These are phyloP conservation scores for Marasmarcha lunaedactyla DNA, from an alignment of 2,888 invertebrate genomes.

Conservation along the genomic window DNA sequence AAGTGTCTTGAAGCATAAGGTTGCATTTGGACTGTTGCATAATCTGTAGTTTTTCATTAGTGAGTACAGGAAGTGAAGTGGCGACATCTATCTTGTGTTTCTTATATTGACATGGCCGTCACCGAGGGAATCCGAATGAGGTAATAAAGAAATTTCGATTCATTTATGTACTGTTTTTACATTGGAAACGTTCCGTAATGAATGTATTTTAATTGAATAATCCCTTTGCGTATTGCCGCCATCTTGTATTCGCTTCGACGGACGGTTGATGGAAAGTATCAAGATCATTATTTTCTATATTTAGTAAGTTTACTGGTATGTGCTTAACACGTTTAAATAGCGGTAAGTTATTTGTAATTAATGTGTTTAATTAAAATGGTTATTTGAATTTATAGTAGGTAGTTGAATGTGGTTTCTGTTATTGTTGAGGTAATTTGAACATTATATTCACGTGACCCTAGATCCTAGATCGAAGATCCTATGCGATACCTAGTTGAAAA, in stretches of 20 bases:
- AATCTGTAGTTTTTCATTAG: slow-evolving; percentile 29
- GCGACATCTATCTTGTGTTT: slow-evolving; percentile 49
- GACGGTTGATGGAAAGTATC: too few species aligned
- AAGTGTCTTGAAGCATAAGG: not conserved
- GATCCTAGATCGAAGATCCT: too few species aligned
- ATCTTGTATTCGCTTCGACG: slow-evolving; percentile 9
- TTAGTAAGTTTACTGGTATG: not conserved
- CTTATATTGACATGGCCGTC: slow-evolving; percentile 42
- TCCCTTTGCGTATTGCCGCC: slow-evolving; percentile 26
- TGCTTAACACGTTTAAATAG: too few species aligned
- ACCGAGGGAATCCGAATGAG: slow-evolving; percentile 37
- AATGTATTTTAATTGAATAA: slow-evolving; percentile 41
- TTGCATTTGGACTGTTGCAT: not conserved
- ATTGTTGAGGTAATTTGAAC: too few species aligned
- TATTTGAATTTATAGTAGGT: too few species aligned
- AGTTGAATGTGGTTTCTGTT: too few species aligned
- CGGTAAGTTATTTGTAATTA: too few species aligned
- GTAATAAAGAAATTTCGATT: slow-evolving; percentile 50
- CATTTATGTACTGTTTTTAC: slow-evolving; percentile 34
- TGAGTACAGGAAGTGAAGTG: slow-evolving; percentile 29
- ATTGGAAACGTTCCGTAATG: too few species aligned
- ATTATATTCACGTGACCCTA: too few species aligned
- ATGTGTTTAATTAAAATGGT: too few species aligned
- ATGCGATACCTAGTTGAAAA: too few species aligned
- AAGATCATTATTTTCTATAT: too few species aligned